Base-by-base conservation (phyloP, 2,797 vertebrate species). In the Eupleurogrammus muticus region DNA sequence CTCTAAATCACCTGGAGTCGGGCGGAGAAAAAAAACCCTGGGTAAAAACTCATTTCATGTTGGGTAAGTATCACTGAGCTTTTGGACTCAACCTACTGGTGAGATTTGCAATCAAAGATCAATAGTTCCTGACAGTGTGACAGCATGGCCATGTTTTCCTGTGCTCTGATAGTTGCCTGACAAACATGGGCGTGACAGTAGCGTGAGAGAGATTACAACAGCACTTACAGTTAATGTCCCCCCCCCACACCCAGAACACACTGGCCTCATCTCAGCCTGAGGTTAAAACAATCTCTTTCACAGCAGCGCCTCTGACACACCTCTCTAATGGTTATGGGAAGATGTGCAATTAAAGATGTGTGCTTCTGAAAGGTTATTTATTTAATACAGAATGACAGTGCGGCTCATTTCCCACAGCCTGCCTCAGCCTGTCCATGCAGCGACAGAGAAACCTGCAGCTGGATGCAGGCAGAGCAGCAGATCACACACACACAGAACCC, bases 1-100 rank as follows among this genome's bases (percentile, higher is more conserved):
- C 90, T 99, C 97, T 73, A 98, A 94, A 84, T 96, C 95, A 79
- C 95, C 97, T 97, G 80, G 42, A 94, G 23, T 72, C 53, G 86
- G 7, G 86, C 9, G 71, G 2, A 2, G 14, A 53, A 28, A 40
- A 11, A 23, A 17, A 32, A 9, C 9, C 21, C 56, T 42, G 21
- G 55, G 12, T 19, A 13, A 6, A 55, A 49, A 49, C n/a, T 19
- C 40, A 7, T 44, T 44, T 40, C 38, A 40, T 44, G 14, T n/a
- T 44, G 17, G 6, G 14, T 7, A 44, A 50, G n/a, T 40, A 13
- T 5, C 20, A 21, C 21, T 20, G 40, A 24, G 0, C n/a, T 40
- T 55, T 17, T 17, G 4, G 32, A 28, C 12, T 21, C 21, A 36
- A 11, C 35, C n/a, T 8, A 48, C 24, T n/a, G 47, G 20, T 9